phyloP scores from a whole-genome alignment of 2,888 invertebrate genomes.

The Callimorpha dominula region DNA sequence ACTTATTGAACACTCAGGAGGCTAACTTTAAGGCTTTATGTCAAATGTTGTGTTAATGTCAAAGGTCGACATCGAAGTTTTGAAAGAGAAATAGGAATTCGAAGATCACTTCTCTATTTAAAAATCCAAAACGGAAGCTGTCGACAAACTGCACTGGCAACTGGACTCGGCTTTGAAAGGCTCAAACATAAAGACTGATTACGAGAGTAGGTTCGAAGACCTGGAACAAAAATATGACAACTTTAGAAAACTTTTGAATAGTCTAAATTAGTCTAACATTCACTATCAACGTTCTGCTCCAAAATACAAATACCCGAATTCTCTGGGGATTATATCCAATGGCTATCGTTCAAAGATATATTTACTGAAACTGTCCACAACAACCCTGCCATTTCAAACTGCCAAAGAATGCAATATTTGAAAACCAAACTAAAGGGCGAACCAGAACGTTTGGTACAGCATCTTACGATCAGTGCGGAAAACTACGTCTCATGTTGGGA shows the following conservation, averaged over 20 bases:
- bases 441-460: slow-evolving; percentile 3
- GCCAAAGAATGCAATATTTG: slow-evolving; percentile 11
- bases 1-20: no score
- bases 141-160: not conserved
- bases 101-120: not conserved
- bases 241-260: no score
- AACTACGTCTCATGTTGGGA: slow-evolving; percentile 10
- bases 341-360: slow-evolving; percentile 2
- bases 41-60: no score
- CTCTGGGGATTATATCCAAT: not conserved
- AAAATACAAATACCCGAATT: not conserved
- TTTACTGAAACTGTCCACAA: slow-evolving; percentile 2
- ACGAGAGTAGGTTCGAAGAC: not conserved
- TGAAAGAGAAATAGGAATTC: not conserved
- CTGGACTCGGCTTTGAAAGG: not conserved
- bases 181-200: not conserved
- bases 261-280: no score
- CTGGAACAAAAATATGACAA: not conserved
- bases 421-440: slow-evolving; percentile 1
- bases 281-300: no score
- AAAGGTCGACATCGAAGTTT: not conserved
- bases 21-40: not conserved
- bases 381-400: not conserved
- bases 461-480: slow-evolving; percentile 1
- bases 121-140: not conserved